A percentile compares a stretch with the other conserved stretches of the same genome.
phyloP scores from a whole-genome alignment of 2,888 invertebrate genomes.

The Thera obeliscata region DNA sequence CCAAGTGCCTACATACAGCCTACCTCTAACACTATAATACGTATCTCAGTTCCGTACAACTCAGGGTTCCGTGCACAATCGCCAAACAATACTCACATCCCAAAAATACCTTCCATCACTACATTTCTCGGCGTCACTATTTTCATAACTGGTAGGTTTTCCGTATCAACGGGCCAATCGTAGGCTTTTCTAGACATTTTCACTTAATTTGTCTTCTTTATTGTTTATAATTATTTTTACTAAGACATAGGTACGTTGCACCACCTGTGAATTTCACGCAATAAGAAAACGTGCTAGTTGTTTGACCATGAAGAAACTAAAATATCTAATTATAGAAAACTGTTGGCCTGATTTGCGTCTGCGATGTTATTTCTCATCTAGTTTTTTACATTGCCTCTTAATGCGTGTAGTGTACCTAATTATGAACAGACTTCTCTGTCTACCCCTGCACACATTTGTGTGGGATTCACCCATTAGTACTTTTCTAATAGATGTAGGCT shows the following conservation, averaged over 20 bases:
- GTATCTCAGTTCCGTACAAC: not conserved
- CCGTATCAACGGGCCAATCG: slow-evolving; percentile 66
- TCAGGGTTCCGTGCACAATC: not conserved
- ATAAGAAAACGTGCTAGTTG: slow-evolving; percentile 14
- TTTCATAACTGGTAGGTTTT: slow-evolving; percentile 72
- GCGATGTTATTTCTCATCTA: not conserved
- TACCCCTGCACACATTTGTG: no score
- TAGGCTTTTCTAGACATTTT: slow-evolving; percentile 60
- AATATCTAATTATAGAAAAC: slow-evolving; percentile 28
- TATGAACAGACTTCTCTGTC: no score
- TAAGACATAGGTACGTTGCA: slow-evolving; percentile 8
- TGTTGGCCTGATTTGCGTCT: slow-evolving; percentile 25
- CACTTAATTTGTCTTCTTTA: not conserved
- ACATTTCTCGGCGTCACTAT: slow-evolving; percentile 66
- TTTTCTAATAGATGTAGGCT: no score
- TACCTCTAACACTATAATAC: no score
- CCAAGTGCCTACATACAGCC: no score
- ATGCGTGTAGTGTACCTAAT: no score
- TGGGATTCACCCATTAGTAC: no score
- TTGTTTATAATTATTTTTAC: not conserved
- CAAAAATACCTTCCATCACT: slow-evolving; percentile 65
- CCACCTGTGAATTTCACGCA: slow-evolving; percentile 3
- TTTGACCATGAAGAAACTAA: slow-evolving; percentile 37
- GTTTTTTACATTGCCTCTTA: no score
- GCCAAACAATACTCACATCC: slow-evolving; percentile 61